Evolutionary conservation across 2,113 vertebrate species (phyloP).

Genomic region (Osmerus eperlanus): DNA sequence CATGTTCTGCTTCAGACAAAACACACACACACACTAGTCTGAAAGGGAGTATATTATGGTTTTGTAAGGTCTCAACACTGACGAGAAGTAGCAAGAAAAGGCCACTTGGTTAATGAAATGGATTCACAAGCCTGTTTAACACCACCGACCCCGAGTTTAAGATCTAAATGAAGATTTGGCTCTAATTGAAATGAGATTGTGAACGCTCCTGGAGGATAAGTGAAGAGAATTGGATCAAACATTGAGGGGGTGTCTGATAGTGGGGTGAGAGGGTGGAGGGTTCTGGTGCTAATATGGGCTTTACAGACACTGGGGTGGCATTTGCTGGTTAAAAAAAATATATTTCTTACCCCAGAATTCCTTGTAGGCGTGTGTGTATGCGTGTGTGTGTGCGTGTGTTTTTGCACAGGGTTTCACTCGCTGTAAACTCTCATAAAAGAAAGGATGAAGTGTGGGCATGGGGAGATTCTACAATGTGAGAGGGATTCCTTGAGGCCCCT

Average conservation of each 20-base stretch:
- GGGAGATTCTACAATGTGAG: not conserved
- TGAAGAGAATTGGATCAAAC: conserved; percentile 8
- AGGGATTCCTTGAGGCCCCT: conserved; percentile 3
- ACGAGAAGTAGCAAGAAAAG: conserved; percentile 7
- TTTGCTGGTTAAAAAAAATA: conserved; percentile 13
- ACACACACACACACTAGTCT: not conserved
- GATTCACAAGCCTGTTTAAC: conserved; percentile 12
- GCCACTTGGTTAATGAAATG: conserved; percentile 38
- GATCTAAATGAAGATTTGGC: conserved; percentile 32
- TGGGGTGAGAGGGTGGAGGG: conserved; percentile 17
- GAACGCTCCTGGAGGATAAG: conserved; percentile 24
- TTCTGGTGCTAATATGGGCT: not conserved
- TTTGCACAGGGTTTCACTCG: conserved; percentile 10
- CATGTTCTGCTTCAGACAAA: conserved; percentile 30
- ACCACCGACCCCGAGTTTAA: conserved; percentile 18
- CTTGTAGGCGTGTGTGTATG: not conserved
- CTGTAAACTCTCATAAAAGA: not conserved
- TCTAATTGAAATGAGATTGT: conserved; percentile 36
- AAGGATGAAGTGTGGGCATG: conserved; percentile 6
- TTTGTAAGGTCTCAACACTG: conserved; percentile 9
- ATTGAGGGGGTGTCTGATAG: conserved; percentile 14
- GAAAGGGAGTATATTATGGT: conserved; percentile 31
- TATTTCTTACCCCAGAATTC: conserved; percentile 25
- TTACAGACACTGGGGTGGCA: conserved; percentile 18
- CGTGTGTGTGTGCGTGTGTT: conserved; percentile 6